Conservation (phyloP, 2,888 invertebrate genomes). For the Mythimna albipuncta region DNA sequence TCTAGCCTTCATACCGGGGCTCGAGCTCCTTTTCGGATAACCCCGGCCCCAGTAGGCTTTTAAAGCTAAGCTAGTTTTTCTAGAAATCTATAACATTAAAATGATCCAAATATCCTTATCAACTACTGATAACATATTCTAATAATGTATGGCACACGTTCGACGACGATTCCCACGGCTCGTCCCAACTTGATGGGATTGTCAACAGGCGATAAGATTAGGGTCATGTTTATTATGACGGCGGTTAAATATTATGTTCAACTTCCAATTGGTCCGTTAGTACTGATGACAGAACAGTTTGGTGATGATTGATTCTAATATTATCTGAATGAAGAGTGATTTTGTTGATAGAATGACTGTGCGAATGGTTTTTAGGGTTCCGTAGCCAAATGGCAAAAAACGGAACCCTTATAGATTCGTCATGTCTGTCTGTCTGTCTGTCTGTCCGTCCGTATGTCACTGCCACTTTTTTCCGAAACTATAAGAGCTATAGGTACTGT, state of each 20-base stretch:
- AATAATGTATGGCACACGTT: background rate
- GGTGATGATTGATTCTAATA: constrained; percentile 41
- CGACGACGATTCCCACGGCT: constrained; percentile 60
- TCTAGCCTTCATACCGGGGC: no score
- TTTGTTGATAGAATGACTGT: constrained; percentile 6
- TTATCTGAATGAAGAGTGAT: constrained; percentile 2
- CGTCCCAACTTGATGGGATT: constrained; percentile 45
- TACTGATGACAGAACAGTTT: constrained; percentile 30
- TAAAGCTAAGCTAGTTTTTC: no score
- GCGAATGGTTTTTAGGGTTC: no score
- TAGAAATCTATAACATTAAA: background rate
- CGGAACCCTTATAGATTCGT: no score
- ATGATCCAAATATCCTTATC: constrained; percentile 16
- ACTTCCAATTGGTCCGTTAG: constrained; percentile 37
- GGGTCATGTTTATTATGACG: constrained; percentile 46
- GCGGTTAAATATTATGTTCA: constrained; percentile 39
- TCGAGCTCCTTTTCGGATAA: no score
- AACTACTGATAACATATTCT: background rate
- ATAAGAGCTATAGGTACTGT: no score
- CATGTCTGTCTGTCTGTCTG: no score
- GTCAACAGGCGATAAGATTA: constrained; percentile 61
- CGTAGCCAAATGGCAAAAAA: no score
- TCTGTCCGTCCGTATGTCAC: no score
- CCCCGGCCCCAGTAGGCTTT: no score
- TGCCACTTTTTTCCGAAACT: no score